Percentiles rank a stretch among this genome's conserved stretches.
phyloP scores from a whole-genome alignment of 92 coral and sea anemone genomes.

The Parazoanthus darwini region DNA sequence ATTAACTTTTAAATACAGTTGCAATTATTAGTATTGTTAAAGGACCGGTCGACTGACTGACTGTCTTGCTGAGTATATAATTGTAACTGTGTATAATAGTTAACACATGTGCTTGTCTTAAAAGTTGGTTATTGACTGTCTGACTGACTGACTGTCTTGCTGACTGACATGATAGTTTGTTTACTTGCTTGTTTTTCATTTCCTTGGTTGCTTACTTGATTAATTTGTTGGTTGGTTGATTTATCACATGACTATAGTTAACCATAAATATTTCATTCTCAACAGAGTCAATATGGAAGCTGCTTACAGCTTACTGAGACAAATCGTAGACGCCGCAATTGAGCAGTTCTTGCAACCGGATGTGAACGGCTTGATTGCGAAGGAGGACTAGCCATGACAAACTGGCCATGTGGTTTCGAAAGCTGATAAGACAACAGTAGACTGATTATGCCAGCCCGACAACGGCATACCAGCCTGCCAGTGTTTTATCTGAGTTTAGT shows the following conservation, averaged over 20 bases:
- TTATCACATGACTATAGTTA: not conserved
- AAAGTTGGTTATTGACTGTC: no score
- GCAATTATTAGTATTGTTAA: no score
- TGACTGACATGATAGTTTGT: not conserved
- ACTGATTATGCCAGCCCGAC: not conserved
- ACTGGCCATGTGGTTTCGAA: not conserved
- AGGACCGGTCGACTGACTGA: no score
- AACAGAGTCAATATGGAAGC: constrained; percentile 74
- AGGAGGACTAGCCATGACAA: constrained; percentile 62
- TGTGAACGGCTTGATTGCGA: constrained; percentile 73
- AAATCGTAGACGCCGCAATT: constrained; percentile 69
- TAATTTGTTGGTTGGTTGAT: not conserved
- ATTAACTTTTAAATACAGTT: no score
- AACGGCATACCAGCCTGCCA: not conserved
- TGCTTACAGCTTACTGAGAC: constrained; percentile 65
- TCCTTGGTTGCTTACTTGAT: not conserved
- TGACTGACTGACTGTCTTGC: no score
- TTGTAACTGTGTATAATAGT: no score
- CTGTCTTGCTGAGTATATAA: no score
- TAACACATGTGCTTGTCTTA: no score
- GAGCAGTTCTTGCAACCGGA: constrained; percentile 86
- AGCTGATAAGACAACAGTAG: not conserved
- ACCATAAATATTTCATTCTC: not conserved
- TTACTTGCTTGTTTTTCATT: not conserved
- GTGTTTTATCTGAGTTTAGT: not conserved